Percentiles rank a stretch among this genome's conserved stretches.
These are phyloP conservation scores for Criorhina ranunculi DNA, from an alignment of 2,888 invertebrate genomes.

Conservation along the genomic window DNA sequence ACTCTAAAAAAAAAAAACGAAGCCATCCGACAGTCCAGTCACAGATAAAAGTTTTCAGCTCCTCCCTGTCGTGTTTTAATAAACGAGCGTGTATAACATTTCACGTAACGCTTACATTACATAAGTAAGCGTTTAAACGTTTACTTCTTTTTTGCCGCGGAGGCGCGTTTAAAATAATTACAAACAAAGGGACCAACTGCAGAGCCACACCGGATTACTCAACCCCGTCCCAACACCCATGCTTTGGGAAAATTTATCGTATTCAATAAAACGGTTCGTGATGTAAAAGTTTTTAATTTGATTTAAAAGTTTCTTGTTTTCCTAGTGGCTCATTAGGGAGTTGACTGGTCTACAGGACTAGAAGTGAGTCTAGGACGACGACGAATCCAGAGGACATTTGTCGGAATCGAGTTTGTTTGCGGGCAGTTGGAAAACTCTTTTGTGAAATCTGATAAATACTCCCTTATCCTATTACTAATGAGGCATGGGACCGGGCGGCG, in stretches of 20 bases:
- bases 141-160: conserved; percentile 21
- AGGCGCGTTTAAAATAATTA: conserved; percentile 48
- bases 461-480: conserved; percentile 58
- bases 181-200: conserved; percentile 7
- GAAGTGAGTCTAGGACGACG: background rate
- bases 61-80: conserved; percentile 16
- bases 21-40: background rate
- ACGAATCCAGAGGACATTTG: background rate
- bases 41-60: conserved; percentile 29
- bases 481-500: conserved; percentile 9
- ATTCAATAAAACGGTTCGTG: conserved; percentile 68
- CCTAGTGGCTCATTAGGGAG: conserved; percentile 53
- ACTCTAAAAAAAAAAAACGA: conserved; percentile 13
- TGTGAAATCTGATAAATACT: conserved; percentile 61
- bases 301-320: conserved; percentile 62
- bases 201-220: conserved; percentile 18
- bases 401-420: conserved; percentile 48
- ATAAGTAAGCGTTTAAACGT: conserved; percentile 24
- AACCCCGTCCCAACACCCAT: conserved; percentile 6
- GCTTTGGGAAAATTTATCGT: conserved; percentile 44
- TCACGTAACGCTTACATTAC: conserved; percentile 27
- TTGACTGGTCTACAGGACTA: background rate
- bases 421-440: conserved; percentile 41
- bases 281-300: conserved; percentile 68
- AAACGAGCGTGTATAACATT: conserved; percentile 42